These are phyloP conservation scores for Ciconia nigra DNA, from an alignment of 2,797 vertebrate species.

Conservation along the genomic window DNA sequence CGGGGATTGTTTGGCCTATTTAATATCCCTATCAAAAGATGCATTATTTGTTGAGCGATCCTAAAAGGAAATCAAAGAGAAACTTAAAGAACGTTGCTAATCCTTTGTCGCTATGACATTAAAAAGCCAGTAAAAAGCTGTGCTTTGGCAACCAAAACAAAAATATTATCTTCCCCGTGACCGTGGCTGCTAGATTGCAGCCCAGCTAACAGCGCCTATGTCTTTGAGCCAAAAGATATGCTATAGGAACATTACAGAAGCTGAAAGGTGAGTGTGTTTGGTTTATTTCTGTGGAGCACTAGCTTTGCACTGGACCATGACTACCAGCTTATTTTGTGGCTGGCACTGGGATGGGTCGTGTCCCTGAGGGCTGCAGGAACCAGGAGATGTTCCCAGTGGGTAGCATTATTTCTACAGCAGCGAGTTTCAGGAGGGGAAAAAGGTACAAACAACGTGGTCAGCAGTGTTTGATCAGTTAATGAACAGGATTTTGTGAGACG, in stretches of 20 bases:
- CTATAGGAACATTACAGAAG: background rate
- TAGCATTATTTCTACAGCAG: background rate
- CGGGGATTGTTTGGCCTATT: background rate
- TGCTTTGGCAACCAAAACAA: background rate
- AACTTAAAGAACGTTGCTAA: background rate
- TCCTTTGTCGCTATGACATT: background rate
- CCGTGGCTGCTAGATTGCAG: background rate
- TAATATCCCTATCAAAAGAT: conserved; percentile 27
- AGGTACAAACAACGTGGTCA: background rate
- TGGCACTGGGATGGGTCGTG: background rate
- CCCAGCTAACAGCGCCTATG: background rate
- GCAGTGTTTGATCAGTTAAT: background rate
- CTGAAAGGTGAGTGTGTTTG: background rate
- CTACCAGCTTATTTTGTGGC: background rate
- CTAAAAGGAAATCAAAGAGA: conserved; percentile 7
- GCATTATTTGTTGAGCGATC: conserved; percentile 6
- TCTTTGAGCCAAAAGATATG: background rate
- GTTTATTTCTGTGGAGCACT: background rate
- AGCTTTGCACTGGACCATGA: background rate
- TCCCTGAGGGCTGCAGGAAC: background rate
- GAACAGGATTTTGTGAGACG: background rate
- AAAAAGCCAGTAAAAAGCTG: background rate
- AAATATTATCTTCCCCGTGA: background rate
- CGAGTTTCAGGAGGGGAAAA: background rate
- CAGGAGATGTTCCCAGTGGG: background rate